Evolutionary conservation across 2,797 vertebrate species (phyloP).

Genomic region (Macrochelys suwanniensis): DNA sequence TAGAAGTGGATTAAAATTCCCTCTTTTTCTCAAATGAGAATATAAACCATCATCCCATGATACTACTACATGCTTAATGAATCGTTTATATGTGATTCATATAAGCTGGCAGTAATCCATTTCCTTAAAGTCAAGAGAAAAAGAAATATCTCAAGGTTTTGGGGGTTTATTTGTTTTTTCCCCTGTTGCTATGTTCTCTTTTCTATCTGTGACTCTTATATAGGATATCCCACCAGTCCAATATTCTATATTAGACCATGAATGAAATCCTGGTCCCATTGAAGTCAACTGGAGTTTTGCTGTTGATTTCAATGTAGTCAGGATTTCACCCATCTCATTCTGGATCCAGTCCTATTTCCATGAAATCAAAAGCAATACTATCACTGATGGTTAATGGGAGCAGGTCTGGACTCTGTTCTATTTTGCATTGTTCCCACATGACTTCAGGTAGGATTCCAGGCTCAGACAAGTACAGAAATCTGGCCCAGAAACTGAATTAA

Average conservation of each 20-base stretch:
- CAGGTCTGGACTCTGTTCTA: neutral
- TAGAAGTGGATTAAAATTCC: neutral
- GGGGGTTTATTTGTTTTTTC: neutral
- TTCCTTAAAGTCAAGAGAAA: neutral
- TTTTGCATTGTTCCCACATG: neutral
- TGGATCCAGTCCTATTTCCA: neutral
- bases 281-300: neutral
- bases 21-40: neutral
- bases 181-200: neutral
- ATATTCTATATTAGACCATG: neutral
- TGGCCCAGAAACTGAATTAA: neutral
- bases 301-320: neutral
- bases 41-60: neutral
- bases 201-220: neutral
- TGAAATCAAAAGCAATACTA: neutral
- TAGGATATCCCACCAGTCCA: no score
- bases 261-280: neutral
- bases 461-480: neutral
- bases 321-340: neutral
- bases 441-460: neutral
- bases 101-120: neutral
- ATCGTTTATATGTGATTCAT: neutral
- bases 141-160: neutral
- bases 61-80: neutral
- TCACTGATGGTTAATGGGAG: fast-evolving